A percentile compares a stretch with the other conserved stretches of the same genome.
phyloP scores from a whole-genome alignment of 2,888 invertebrate species.

The Lamellibrachia columna region DNA sequence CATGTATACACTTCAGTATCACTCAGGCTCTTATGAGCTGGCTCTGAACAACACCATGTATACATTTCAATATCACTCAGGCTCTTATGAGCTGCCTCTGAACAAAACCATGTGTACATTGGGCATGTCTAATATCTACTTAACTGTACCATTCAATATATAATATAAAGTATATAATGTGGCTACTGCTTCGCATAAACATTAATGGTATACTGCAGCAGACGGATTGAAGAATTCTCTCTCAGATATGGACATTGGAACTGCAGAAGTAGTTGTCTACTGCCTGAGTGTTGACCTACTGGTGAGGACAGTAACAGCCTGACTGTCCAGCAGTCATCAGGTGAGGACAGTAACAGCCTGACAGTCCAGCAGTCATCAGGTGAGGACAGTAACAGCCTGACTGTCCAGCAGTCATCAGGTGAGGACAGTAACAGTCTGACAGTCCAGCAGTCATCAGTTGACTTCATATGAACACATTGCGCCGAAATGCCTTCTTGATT shows the following conservation, averaged over 20 bases:
- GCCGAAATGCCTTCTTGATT: slow-evolving; percentile 33
- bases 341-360: no score
- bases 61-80: background rate
- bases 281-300: background rate
- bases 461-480: background rate
- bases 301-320: background rate
- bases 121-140: background rate
- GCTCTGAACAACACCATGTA: background rate
- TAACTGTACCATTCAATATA: background rate
- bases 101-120: background rate
- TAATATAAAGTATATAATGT: background rate
- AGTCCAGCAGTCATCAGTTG: background rate
- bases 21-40: background rate
- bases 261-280: no score
- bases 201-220: background rate
- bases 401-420: background rate
- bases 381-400: background rate
- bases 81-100: background rate
- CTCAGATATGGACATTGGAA: no score
- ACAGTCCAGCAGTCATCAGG: background rate
- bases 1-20: background rate
- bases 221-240: background rate
- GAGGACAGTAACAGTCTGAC: no score
- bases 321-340: background rate
- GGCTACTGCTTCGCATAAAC: background rate